These are phyloP conservation scores for Zophobas atratus DNA, from an alignment of 1,140 invertebrate species.

Conservation along the genomic window DNA sequence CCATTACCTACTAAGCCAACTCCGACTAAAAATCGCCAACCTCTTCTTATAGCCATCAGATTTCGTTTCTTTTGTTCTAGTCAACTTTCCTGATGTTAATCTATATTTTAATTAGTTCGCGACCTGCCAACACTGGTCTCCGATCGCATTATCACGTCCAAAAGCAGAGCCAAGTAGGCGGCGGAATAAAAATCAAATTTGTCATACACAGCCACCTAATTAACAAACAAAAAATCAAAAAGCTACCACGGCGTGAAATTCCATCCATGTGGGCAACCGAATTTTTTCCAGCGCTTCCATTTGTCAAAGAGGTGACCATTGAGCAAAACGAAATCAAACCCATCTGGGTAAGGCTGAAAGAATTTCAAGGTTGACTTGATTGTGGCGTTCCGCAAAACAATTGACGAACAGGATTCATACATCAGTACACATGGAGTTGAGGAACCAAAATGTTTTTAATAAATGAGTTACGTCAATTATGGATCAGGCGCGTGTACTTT, in stretches of 20 bases:
- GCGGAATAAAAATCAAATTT: neutral
- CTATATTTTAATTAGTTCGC: too few relatives aligned
- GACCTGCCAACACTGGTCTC: too few relatives aligned
- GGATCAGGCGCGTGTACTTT: constrained; percentile 14
- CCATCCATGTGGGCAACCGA: neutral
- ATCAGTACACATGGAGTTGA: constrained; percentile 20
- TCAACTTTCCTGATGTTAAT: too few relatives aligned
- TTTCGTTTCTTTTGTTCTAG: neutral
- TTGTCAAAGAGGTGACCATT: too few relatives aligned
- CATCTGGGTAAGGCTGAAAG: constrained; percentile 37
- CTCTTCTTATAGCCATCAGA: neutral
- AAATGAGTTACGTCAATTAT: constrained; percentile 15
- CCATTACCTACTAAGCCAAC: neutral
- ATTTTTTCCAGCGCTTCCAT: neutral
- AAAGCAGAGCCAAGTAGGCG: neutral
- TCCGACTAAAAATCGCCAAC: neutral
- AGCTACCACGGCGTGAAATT: neutral
- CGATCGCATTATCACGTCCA: too few relatives aligned
- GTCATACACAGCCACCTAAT: neutral
- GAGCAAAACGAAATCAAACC: neutral
- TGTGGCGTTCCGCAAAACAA: constrained; percentile 51
- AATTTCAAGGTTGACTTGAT: constrained; percentile 51
- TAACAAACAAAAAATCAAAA: neutral
- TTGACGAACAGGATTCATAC: constrained; percentile 50
- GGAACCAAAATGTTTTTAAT: neutral